Conservation (phyloP, 2,113 vertebrate species). For the Eurypyga helias region DNA sequence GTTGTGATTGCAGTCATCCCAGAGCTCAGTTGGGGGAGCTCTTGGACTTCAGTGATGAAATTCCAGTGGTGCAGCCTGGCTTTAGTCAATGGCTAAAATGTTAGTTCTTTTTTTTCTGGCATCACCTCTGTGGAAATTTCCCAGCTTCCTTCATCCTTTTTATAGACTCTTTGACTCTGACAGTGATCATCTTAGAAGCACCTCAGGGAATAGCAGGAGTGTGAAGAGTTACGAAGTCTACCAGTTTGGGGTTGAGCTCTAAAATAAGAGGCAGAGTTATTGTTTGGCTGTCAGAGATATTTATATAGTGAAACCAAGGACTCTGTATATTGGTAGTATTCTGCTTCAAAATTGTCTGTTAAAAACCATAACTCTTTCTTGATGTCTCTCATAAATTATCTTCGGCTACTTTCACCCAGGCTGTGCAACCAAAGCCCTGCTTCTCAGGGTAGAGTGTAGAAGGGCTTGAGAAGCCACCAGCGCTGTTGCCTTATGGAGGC, state of each 20-base stretch:
- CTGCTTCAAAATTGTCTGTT: not conserved
- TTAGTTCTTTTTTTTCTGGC: not conserved
- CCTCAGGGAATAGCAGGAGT: conserved; percentile 28
- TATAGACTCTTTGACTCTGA: conserved; percentile 53
- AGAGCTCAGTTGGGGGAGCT: conserved; percentile 63
- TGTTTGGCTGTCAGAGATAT: conserved; percentile 27
- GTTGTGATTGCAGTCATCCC: not conserved
- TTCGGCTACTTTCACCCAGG: not conserved
- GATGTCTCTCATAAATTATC: not conserved
- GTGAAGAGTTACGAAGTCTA: conserved; percentile 40
- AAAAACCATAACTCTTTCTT: not conserved
- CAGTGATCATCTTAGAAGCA: conserved; percentile 37
- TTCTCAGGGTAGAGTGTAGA: not conserved
- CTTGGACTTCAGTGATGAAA: not conserved
- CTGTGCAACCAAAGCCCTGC: not conserved
- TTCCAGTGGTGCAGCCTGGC: not conserved
- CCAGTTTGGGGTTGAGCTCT: conserved; percentile 33
- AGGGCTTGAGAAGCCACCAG: not conserved
- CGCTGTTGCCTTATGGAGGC: not conserved
- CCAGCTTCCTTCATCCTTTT: conserved; percentile 58
- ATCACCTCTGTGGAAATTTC: conserved; percentile 58
- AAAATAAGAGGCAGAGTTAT: conserved; percentile 30
- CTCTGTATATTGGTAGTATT: not conserved
- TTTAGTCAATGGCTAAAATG: not conserved
- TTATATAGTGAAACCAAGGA: conserved; percentile 14